These are phyloP conservation scores for Hippocampus kuda DNA, from an alignment of 2,797 vertebrate species.

Conservation along the genomic window DNA sequence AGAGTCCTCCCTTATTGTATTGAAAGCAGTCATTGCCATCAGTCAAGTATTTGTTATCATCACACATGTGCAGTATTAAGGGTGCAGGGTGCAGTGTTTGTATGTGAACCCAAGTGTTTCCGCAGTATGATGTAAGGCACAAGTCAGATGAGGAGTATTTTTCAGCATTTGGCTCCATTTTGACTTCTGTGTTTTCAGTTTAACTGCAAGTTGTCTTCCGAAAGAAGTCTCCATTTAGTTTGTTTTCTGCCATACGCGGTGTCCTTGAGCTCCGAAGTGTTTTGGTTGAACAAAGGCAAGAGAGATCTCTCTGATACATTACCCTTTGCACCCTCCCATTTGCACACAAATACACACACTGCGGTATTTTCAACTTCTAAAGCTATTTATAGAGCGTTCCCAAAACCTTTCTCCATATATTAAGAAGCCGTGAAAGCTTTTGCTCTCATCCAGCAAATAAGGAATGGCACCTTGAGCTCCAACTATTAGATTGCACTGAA, in stretches of 20 bases:
- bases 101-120: neutral
- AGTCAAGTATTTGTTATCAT: too few relatives aligned
- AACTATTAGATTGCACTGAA: neutral
- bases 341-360: conserved; percentile 11
- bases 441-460: neutral
- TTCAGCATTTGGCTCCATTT: neutral
- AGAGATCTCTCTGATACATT: conserved; percentile 41
- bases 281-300: conserved; percentile 36
- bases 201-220: neutral
- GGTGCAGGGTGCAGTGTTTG: neutral
- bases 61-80: neutral
- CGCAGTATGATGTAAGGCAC: neutral
- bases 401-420: neutral
- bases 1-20: too few relatives aligned
- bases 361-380: neutral
- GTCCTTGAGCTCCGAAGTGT: conserved; percentile 51
- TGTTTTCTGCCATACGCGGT: conserved; percentile 8
- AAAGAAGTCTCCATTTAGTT: neutral
- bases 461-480: neutral
- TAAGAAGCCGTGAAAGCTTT: neutral
- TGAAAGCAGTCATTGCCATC: too few relatives aligned
- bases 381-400: conserved; percentile 4
- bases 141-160: neutral
- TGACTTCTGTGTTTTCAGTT: neutral
- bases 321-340: conserved; percentile 23